Conservation (phyloP, 2,888 invertebrate genomes). For the Bellardia pandia region DNA sequence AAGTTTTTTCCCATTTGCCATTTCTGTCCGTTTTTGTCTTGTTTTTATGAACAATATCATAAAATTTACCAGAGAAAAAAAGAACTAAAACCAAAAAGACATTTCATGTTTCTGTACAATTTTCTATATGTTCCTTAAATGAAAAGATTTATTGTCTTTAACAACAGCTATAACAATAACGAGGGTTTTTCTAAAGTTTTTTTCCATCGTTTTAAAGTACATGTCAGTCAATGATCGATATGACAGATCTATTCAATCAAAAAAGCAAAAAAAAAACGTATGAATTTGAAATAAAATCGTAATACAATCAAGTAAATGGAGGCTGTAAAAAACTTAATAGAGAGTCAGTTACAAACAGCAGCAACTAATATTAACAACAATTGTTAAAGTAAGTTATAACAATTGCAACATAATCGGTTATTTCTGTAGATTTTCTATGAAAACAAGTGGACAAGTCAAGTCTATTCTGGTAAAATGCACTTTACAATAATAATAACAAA, state of each 20-base stretch:
- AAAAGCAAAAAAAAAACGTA: constrained; percentile 9
- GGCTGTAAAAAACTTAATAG: constrained; percentile 29
- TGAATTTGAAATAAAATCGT: constrained; percentile 1
- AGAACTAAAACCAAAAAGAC: constrained; percentile 1
- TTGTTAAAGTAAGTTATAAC: constrained; percentile 38
- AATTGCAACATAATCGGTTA: constrained; percentile 63
- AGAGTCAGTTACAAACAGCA: constrained; percentile 40
- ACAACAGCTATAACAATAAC: constrained; percentile 23
- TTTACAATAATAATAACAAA: constrained; percentile 3
- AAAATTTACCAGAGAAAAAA: background rate
- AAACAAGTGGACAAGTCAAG: constrained; percentile 61
- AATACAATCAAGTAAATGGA: constrained; percentile 55
- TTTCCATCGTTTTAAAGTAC: background rate
- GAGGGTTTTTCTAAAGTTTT: background rate
- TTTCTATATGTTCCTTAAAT: constrained; percentile 28
- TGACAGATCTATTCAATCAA: constrained; percentile 69
- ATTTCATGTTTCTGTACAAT: constrained; percentile 10
- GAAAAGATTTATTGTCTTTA: constrained; percentile 60
- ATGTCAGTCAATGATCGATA: constrained; percentile 61
- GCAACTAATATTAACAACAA: constrained; percentile 20
- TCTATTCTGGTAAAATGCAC: constrained; percentile 34
- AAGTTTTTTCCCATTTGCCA: background rate
- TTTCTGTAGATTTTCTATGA: background rate
- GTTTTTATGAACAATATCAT: background rate
- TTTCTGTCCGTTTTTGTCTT: background rate